phyloP scores from a whole-genome alignment of 2,113 vertebrate genomes.

The Anhinga rufa region DNA sequence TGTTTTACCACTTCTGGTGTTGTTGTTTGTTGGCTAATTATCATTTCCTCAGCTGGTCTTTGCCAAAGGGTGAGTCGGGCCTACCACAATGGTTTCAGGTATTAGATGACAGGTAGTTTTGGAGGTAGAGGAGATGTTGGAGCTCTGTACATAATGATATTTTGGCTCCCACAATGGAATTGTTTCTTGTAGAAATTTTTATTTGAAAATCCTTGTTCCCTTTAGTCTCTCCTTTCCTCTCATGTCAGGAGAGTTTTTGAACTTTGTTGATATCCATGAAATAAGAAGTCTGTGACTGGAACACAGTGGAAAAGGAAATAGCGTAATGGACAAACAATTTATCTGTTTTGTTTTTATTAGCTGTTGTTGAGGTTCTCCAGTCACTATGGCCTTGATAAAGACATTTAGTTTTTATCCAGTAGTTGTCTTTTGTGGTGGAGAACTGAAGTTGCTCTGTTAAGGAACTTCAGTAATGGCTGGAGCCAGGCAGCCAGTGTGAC shows the following conservation, averaged over 20 bases:
- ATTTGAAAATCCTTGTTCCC: not conserved
- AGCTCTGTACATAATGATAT: not conserved
- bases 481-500: not conserved
- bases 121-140: not conserved
- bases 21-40: not conserved
- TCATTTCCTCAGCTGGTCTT: not conserved
- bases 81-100: not conserved
- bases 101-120: not conserved
- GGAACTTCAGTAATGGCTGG: not conserved
- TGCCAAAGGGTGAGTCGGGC: not conserved
- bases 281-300: not conserved
- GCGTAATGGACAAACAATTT: not conserved
- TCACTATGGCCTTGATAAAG: not conserved
- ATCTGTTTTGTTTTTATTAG: not conserved
- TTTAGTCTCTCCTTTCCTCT: not conserved
- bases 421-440: not conserved
- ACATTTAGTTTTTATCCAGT: not conserved
- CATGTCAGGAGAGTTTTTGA: not conserved
- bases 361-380: not conserved
- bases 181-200: not conserved
- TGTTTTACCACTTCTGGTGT: not conserved
- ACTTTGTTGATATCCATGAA: not conserved
- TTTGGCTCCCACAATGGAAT: not conserved
- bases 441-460: not conserved
- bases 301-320: not conserved